phyloP scores from a whole-genome alignment of 1,140 invertebrate genomes.

The Zaprionus gabonicus region DNA sequence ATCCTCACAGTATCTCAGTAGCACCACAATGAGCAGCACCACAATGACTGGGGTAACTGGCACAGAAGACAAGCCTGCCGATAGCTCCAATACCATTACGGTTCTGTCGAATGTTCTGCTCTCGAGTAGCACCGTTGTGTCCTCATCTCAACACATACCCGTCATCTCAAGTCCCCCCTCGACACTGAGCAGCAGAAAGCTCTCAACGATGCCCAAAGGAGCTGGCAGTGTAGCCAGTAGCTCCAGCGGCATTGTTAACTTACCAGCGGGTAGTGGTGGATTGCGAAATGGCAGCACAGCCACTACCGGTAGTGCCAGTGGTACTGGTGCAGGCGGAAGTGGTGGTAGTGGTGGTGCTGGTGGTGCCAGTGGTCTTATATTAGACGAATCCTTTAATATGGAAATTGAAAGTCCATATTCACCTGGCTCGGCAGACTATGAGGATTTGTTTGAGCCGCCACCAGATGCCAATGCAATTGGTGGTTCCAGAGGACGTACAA shows the following conservation, averaged over 20 bases:
- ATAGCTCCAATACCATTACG: slow-evolving; percentile 63
- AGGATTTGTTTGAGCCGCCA: slow-evolving; percentile 94
- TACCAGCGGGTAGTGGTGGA: slow-evolving; percentile 46
- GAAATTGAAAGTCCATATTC: slow-evolving; percentile 93
- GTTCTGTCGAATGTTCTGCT: slow-evolving; percentile 78
- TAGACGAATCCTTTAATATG: slow-evolving; percentile 84
- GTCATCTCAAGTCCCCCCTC: slow-evolving; percentile 76
- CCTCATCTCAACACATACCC: slow-evolving; percentile 74
- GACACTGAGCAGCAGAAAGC: slow-evolving; percentile 53
- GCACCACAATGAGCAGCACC: slow-evolving; percentile 36
- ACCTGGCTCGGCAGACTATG: slow-evolving; percentile 92
- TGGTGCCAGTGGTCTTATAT: slow-evolving; percentile 86
- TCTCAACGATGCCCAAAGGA: slow-evolving; percentile 77
- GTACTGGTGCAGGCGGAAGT: slow-evolving; percentile 63
- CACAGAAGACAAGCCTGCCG: slow-evolving; percentile 50
- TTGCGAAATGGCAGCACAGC: slow-evolving; percentile 69
- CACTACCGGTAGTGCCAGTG: slow-evolving; percentile 85
- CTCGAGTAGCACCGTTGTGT: slow-evolving; percentile 57
- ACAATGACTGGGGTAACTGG: slow-evolving; percentile 6
- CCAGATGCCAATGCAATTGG: slow-evolving; percentile 75
- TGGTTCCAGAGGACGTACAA: slow-evolving; percentile 44
- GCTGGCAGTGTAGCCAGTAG: slow-evolving; percentile 76
- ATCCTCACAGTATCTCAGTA: slow-evolving; percentile 66
- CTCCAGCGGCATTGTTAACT: slow-evolving; percentile 66
- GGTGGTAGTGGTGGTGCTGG: slow-evolving; percentile 46